Conservation (phyloP, 2,113 vertebrate genomes). For the Zingel zingel region DNA sequence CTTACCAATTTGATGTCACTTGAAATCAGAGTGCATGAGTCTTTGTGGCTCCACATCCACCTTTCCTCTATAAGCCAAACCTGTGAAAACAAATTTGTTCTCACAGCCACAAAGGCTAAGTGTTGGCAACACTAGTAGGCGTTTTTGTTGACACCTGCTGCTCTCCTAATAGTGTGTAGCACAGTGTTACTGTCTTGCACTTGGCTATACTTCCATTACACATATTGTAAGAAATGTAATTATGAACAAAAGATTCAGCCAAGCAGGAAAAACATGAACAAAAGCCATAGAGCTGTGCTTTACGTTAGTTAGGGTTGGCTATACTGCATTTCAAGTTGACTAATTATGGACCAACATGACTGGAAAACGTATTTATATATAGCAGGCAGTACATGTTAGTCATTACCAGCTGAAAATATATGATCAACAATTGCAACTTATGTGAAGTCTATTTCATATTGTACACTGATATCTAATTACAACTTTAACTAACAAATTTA, state of each 20-base stretch:
- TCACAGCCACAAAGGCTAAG: background rate
- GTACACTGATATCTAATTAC: background rate
- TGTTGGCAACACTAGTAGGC: background rate
- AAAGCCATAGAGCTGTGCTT: background rate
- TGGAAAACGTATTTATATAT: background rate
- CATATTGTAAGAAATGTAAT: background rate
- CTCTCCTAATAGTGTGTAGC: background rate
- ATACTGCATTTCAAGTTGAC: background rate
- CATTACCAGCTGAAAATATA: background rate
- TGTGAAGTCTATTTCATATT: background rate
- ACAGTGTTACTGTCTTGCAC: background rate
- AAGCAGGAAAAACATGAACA: constrained; percentile 4
- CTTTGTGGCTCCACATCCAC: background rate
- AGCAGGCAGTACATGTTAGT: background rate
- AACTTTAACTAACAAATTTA: background rate
- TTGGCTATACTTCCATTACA: background rate
- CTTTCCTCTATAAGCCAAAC: background rate
- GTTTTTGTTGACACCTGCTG: background rate
- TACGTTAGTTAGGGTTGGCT: background rate
- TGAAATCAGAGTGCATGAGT: background rate
- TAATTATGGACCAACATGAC: background rate
- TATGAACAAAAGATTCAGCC: background rate
- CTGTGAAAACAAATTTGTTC: background rate
- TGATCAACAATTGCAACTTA: background rate
- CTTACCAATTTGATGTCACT: background rate